Evolutionary conservation across 2,113 vertebrate species (phyloP), one percentile per base, ranked within the genome.

Genomic region (Scolopax mira): DNA sequence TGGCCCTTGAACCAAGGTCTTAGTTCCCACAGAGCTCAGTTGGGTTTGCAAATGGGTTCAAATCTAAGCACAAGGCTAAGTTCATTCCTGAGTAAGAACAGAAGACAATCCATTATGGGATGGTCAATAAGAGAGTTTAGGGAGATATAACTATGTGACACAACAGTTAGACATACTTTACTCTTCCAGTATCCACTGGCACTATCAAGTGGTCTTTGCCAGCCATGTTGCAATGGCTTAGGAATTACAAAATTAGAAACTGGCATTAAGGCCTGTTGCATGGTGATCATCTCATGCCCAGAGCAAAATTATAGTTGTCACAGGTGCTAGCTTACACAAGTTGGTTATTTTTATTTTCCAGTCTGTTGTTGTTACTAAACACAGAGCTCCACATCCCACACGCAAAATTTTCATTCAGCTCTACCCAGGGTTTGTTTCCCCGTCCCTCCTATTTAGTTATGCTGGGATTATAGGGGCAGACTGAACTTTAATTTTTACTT

Each of bases 201-300:
- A 35, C 57, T 17, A 12, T 54, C 37, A 31, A 57, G n/a, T 33
- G 1, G 0, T 14, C 55, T 73, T 17, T 55, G 62, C 57, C 88
- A 95, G 78, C 70, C 65, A 18, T 1, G 9, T 27, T 81, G 42
- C 65, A 52, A 52, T 24, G 42, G 18, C 88, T 92, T 4, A 51
- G 83, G 77, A 92, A 85, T 72, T 82, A 85, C 79, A 79, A 69
- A 94, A 90, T 77, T 72, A 92, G 66, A 79, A 90, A 64, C 72
- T 49, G 49, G 21, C 80, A 46, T 52, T 83, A 37, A 90, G 72
- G 80, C 28, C 74, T 69, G 54, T 65, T 96, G 73, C 23, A 84
- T 8, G 3, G 54, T n/a, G 83, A 88, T 77, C 81, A 78, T 70
- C 77, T 77, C 66, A 77, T 21, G 60, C 64, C 77, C 75, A 52